Percentiles rank a stretch among this genome's conserved stretches.
Conservation (phyloP, 2,797 vertebrate species). For the Enteromius trimaculatus region DNA sequence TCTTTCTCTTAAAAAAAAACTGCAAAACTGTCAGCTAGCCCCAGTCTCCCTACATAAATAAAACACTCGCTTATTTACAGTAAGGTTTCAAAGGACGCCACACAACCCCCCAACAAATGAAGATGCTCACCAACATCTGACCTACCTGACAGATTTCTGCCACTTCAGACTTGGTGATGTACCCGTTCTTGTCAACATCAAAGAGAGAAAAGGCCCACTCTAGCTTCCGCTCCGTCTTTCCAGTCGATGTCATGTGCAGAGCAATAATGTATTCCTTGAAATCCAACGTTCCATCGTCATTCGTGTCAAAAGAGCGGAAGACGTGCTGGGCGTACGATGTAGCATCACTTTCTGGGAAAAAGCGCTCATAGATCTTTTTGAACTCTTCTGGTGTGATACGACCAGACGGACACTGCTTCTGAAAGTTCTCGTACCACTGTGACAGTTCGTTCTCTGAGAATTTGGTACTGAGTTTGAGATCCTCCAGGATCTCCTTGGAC, state of each 20-base stretch:
- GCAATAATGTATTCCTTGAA: conserved; percentile 88
- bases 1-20: too few relatives aligned
- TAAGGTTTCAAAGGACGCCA: neutral
- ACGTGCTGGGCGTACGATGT: conserved; percentile 81
- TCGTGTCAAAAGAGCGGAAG: conserved; percentile 85
- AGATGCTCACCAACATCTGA: neutral
- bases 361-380: conserved; percentile 80
- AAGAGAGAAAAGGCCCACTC: conserved; percentile 86
- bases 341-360: conserved; percentile 82
- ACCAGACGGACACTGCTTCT: conserved; percentile 81
- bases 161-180: conserved; percentile 83
- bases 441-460: conserved; percentile 78
- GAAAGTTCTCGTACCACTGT: conserved; percentile 84
- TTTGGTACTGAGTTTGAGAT: conserved; percentile 81
- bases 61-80: neutral
- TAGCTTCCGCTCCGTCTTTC: conserved; percentile 79
- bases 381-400: conserved; percentile 79
- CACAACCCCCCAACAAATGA: neutral
- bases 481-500: conserved; percentile 84
- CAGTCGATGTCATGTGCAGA: conserved; percentile 83
- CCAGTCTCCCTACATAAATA: neutral
- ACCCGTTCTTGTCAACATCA: conserved; percentile 85
- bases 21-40: neutral
- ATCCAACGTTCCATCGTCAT: conserved; percentile 82
- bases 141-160: conserved; percentile 82